These are phyloP conservation scores for Stegostoma tigrinum DNA, from an alignment of 2,113 vertebrate species.

Conservation along the genomic window DNA sequence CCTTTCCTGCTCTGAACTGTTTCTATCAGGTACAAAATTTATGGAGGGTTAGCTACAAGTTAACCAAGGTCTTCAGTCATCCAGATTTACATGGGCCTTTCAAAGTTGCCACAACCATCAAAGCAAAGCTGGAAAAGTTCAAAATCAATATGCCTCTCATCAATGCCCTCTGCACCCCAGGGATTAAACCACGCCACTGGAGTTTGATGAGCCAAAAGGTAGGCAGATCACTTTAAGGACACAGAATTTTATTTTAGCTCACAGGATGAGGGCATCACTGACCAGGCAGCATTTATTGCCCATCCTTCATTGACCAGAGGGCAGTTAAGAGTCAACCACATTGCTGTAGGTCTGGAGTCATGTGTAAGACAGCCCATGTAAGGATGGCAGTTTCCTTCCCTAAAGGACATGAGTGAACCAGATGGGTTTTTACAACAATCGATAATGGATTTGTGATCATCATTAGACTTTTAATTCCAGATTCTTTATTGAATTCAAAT, in stretches of 20 bases:
- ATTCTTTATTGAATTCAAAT: no score
- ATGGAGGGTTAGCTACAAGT: constrained; percentile 45
- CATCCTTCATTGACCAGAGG: no score
- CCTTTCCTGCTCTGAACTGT: constrained; percentile 43
- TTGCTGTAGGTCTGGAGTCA: no score
- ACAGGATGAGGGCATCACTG: no score
- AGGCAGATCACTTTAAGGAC: not conserved
- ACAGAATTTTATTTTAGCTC: not conserved
- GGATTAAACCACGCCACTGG: constrained; percentile 43
- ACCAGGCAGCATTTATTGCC: no score
- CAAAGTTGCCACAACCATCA: constrained; percentile 43
- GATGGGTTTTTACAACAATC: no score
- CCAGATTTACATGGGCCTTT: constrained; percentile 41
- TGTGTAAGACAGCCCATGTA: no score
- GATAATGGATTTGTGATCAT: no score
- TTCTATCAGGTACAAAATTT: constrained; percentile 39
- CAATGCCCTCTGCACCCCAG: constrained; percentile 42
- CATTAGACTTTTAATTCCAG: no score
- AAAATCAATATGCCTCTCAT: constrained; percentile 43
- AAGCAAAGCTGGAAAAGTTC: constrained; percentile 45
- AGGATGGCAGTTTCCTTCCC: no score
- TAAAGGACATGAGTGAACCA: no score
- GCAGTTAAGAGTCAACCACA: no score
- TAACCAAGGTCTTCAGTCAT: constrained; percentile 45
- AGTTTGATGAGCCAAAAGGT: constrained; percentile 43